These are phyloP conservation scores for Archilochus colubris DNA, from an alignment of 2,113 vertebrate species.

Conservation along the genomic window DNA sequence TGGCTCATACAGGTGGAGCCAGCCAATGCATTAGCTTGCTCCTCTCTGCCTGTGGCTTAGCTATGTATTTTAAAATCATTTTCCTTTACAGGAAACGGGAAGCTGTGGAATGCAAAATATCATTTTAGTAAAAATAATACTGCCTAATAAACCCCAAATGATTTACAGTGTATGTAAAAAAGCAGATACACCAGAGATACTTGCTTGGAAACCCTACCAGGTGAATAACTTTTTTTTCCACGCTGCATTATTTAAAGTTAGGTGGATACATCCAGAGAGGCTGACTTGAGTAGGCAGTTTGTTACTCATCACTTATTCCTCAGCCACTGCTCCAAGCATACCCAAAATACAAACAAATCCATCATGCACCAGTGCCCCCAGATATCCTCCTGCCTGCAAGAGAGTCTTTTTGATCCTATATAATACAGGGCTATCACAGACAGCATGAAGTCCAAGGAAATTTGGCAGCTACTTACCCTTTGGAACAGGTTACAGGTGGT, in stretches of 20 bases:
- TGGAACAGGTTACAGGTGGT: neutral
- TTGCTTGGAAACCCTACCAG: neutral
- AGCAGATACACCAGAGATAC: neutral
- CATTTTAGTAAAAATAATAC: conserved; percentile 57
- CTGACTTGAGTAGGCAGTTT: neutral
- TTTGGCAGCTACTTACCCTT: neutral
- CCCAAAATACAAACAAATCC: neutral
- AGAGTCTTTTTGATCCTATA: neutral
- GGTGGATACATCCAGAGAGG: neutral
- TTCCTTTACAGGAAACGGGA: conserved; percentile 58
- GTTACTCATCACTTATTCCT: conserved; percentile 1
- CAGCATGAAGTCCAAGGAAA: neutral
- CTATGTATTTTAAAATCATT: conserved; percentile 65
- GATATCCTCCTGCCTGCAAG: neutral
- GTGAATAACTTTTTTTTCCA: neutral
- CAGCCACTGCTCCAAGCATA: neutral
- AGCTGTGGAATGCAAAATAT: conserved; percentile 65
- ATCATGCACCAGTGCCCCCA: neutral
- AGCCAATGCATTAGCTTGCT: conserved; percentile 55
- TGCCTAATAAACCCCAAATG: conserved; percentile 53
- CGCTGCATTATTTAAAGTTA: neutral
- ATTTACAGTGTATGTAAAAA: conserved; percentile 50
- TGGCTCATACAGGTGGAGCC: conserved; percentile 31
- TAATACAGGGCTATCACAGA: neutral
- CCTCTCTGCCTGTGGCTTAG: conserved; percentile 52